These are phyloP conservation scores for Sinelater perroti DNA, from an alignment of 2,888 invertebrate genomes.

Conservation along the genomic window DNA sequence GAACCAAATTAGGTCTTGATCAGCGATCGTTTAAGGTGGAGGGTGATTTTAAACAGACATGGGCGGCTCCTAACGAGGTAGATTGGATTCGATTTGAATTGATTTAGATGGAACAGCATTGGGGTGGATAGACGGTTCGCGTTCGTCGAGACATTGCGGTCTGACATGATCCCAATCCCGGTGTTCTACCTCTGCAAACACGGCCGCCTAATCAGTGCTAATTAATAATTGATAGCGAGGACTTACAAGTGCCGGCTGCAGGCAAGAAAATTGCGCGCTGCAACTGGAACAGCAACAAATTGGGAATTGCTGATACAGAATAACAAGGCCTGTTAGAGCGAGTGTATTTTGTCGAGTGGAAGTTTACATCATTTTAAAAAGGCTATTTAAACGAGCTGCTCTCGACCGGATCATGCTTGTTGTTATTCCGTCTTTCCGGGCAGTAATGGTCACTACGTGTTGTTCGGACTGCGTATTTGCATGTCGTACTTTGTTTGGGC, in stretches of 20 bases:
- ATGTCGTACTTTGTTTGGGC: constrained; percentile 22
- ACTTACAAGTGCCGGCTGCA: constrained; percentile 7
- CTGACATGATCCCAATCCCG: constrained; percentile 35
- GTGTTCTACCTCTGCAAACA: constrained; percentile 30
- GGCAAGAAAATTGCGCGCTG: constrained; percentile 5
- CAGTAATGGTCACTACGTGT: constrained; percentile 53
- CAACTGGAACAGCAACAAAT: constrained; percentile 45
- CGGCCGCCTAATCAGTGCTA: constrained; percentile 21
- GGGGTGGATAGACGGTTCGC: constrained; percentile 56
- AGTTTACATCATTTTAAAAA: constrained; percentile 58
- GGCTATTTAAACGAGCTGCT: constrained; percentile 55
- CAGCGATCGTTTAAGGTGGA: constrained; percentile 57
- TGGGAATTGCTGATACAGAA: constrained; percentile 58
- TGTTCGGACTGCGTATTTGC: constrained; percentile 50
- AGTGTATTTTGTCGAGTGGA: constrained; percentile 57
- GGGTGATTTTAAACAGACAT: constrained; percentile 58
- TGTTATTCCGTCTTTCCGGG: constrained; percentile 56
- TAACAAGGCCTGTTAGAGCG: constrained; percentile 55
- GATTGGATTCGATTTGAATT: constrained; percentile 61
- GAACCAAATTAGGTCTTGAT: constrained; percentile 59
- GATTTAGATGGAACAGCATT: constrained; percentile 59
- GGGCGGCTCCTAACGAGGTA: constrained; percentile 59
- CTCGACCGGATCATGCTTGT: constrained; percentile 49
- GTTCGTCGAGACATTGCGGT: constrained; percentile 42
- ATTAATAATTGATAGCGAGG: constrained; percentile 24